Evolutionary conservation across 2,888 invertebrate genomes (phyloP).

Genomic region (Thalpophila matura): DNA sequence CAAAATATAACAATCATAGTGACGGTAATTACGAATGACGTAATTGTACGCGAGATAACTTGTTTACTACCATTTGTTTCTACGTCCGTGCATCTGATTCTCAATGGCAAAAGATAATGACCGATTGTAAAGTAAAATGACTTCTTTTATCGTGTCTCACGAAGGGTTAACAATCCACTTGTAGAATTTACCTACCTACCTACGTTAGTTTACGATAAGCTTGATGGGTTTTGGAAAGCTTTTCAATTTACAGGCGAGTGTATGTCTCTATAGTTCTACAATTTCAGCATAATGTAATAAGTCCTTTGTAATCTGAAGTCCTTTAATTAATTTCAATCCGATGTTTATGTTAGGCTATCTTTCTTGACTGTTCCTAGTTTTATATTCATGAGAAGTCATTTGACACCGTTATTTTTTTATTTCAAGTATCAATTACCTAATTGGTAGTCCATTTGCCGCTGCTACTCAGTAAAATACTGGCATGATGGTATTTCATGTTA

Average conservation of each 20-base stretch:
- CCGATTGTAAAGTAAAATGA: not conserved
- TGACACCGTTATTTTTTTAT: too few relatives aligned
- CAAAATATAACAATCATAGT: constrained; percentile 48
- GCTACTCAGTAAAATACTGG: constrained; percentile 1
- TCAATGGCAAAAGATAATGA: constrained; percentile 15
- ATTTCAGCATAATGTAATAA: too few relatives aligned
- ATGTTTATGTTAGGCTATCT: too few relatives aligned
- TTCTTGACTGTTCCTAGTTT: too few relatives aligned
- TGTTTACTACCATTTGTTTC: constrained; percentile 7
- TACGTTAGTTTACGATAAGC: not conserved
- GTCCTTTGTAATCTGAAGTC: too few relatives aligned
- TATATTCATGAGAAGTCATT: too few relatives aligned
- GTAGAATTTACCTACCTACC: too few relatives aligned
- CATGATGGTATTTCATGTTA: not conserved
- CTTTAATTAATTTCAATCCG: too few relatives aligned
- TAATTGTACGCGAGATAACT: constrained; percentile 32
- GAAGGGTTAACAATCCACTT: constrained; percentile 13
- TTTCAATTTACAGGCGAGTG: too few relatives aligned
- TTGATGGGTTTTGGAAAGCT: constrained; percentile 9
- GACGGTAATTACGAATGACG: constrained; percentile 55
- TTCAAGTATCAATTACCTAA: too few relatives aligned
- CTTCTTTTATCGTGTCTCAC: constrained; percentile 9
- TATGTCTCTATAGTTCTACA: too few relatives aligned
- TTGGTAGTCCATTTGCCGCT: not conserved
- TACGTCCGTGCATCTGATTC: constrained; percentile 10